These are phyloP conservation scores for Mionectes olivaceus DNA, from an alignment of 2,797 vertebrate genomes.

Conservation along the genomic window DNA sequence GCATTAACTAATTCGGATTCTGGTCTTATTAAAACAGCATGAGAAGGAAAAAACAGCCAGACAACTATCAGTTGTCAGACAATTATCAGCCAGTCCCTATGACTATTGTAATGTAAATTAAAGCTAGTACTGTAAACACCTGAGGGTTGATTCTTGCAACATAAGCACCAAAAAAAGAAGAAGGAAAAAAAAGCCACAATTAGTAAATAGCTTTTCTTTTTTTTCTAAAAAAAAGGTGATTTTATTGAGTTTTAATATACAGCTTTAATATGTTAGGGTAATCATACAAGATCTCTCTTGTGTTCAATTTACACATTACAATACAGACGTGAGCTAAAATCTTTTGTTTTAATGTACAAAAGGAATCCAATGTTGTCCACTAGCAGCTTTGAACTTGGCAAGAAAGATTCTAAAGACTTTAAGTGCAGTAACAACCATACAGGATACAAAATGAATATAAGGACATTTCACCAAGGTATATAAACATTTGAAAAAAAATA, in stretches of 20 bases:
- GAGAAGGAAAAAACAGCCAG: neutral
- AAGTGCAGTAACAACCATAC: conserved; percentile 80
- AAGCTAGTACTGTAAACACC: conserved; percentile 13
- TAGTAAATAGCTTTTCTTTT: neutral
- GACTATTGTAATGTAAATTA: neutral
- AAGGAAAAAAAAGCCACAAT: neutral
- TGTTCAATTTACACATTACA: conserved; percentile 90
- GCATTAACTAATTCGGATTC: conserved; percentile 33
- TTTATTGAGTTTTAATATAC: conserved; percentile 92
- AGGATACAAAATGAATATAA: conserved; percentile 77
- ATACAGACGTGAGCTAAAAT: conserved; percentile 82
- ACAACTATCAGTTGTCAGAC: too few relatives aligned
- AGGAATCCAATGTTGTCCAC: conserved; percentile 82
- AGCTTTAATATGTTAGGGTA: conserved; percentile 87
- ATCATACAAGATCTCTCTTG: conserved; percentile 88
- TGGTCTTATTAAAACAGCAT: conserved; percentile 34
- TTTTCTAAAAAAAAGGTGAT: conserved; percentile 84
- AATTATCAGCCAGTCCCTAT: too few relatives aligned
- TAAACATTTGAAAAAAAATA: conserved; percentile 79
- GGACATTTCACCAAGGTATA: conserved; percentile 77
- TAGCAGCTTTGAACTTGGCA: conserved; percentile 92
- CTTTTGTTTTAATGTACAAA: conserved; percentile 88
- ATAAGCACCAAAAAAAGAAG: neutral
- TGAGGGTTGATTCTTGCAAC: neutral
- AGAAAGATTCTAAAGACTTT: conserved; percentile 81